Percentiles rank a stretch among this genome's conserved stretches.
Conservation (phyloP, 2,888 invertebrate species). For the Rotaria sp. region DNA sequence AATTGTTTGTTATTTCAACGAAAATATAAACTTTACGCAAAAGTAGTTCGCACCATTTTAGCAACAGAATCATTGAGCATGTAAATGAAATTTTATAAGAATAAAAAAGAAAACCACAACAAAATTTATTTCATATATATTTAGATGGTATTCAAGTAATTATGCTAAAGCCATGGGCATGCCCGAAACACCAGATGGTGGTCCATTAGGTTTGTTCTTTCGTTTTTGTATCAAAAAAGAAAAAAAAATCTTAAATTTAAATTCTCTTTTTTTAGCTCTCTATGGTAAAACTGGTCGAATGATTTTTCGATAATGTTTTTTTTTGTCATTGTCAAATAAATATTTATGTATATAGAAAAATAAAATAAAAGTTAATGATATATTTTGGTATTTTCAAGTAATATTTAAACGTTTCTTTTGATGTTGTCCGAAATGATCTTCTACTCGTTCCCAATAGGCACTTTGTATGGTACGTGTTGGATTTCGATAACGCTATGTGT, state of each 20-base stretch:
- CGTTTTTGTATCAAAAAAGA: neutral
- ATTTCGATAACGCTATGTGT: constrained; percentile 14
- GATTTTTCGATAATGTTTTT: neutral
- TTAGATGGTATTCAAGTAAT: constrained; percentile 12
- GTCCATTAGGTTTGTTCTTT: neutral
- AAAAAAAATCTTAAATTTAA: neutral
- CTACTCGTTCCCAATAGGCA: constrained; percentile 39
- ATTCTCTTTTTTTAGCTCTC: neutral
- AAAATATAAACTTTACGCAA: constrained; percentile 12
- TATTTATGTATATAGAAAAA: neutral
- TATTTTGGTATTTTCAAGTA: neutral
- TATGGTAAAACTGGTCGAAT: constrained; percentile 15
- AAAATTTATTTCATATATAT: neutral
- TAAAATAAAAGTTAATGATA: neutral
- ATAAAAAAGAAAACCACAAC: too few species aligned
- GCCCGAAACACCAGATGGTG: constrained; percentile 3
- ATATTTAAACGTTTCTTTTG: neutral
- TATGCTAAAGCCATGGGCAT: neutral
- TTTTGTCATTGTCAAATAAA: neutral
- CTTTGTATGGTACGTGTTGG: constrained; percentile 36
- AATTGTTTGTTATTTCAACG: constrained; percentile 29
- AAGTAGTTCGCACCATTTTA: constrained; percentile 4
- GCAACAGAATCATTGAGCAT: constrained; percentile 11
- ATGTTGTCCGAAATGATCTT: neutral
- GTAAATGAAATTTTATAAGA: neutral